Conservation (phyloP, 2,113 vertebrate genomes). For the Lepus timidus region DNA sequence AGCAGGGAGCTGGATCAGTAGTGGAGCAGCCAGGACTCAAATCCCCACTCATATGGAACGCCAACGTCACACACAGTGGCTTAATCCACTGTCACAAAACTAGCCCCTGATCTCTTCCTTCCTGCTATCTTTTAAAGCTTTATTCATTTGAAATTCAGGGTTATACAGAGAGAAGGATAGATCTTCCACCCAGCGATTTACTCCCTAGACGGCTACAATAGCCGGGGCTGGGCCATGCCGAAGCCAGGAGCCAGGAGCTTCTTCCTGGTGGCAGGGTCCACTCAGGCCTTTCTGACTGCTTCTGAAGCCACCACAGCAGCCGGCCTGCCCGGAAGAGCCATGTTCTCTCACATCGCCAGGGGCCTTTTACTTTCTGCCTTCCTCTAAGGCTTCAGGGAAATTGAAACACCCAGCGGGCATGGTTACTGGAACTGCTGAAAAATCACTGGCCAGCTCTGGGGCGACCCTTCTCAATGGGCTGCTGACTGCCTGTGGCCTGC, state of each 20-base stretch:
- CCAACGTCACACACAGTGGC: no score
- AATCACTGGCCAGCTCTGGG: constrained; percentile 59
- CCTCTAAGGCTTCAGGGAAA: constrained; percentile 23
- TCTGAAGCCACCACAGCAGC: background rate
- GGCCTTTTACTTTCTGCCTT: constrained; percentile 27
- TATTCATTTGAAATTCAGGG: no score
- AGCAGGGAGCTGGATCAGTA: no score
- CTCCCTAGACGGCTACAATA: no score
- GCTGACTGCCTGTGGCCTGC: background rate
- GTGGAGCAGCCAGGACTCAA: no score
- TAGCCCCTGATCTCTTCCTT: no score
- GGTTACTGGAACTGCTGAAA: constrained; percentile 76
- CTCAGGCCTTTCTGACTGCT: background rate
- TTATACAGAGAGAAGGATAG: no score
- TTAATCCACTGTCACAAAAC: no score
- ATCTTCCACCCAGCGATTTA: no score
- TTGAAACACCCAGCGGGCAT: constrained; percentile 43
- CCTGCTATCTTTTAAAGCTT: no score
- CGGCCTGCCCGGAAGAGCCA: constrained; percentile 25
- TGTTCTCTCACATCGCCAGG: background rate
- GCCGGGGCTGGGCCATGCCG: background rate
- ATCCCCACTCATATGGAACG: no score
- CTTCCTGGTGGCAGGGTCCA: background rate
- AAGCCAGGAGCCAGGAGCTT: background rate
- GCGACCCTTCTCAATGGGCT: constrained; percentile 17